Base-by-base conservation (phyloP, 2,888 invertebrate genomes). In the Nephrocerus scutellatus region DNA sequence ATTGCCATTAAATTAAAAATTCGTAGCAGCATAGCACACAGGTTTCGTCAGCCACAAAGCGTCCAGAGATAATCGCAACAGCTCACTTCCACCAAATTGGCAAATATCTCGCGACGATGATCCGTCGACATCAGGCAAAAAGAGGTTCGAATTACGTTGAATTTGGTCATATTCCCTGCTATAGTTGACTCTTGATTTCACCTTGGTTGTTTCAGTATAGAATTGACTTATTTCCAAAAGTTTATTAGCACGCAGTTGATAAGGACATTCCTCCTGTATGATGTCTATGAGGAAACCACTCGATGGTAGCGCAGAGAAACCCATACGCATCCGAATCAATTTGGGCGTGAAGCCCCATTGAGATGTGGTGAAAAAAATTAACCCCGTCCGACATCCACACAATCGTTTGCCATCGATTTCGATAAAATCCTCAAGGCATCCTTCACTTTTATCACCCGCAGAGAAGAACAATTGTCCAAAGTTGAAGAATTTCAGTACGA, bases 241-340 rank as follows among this genome's bases (percentile, higher is more conserved):
- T n/a, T n/a, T 31, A 7, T 21, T 18, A 3, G 21, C 36, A 20
- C 33, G 29, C 20, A 39, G 55, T 35, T 41, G 22, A 16, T 45
- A 32, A 22, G 46, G 28, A 50, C 77, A 77, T 40, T 71, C 64
- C 41, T 76, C 77, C 52, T 78, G 78, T 6, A 65, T 53, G 10
- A 76, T 60, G 56, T 78, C 75, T 12, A 77, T 53, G 3, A 74
- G 55, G 51, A 78, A 77, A 13, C 78, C 77, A 41, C 59, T 65
- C 12, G 62, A 57, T 3, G 66, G 58, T 33, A 62, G 50, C 10
- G 70, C 72, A 5, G 68, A 61, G 32, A 65, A 59, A 4, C 72
- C 73, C 48, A 70, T 72, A 41, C 61, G 63, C 48, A 74, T 68
- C 6, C 66, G 60, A 28, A 74, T 51, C 2, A 64, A 51, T 54